Conservation (phyloP, 2,797 vertebrate genomes). For the Champsocephalus esox region DNA sequence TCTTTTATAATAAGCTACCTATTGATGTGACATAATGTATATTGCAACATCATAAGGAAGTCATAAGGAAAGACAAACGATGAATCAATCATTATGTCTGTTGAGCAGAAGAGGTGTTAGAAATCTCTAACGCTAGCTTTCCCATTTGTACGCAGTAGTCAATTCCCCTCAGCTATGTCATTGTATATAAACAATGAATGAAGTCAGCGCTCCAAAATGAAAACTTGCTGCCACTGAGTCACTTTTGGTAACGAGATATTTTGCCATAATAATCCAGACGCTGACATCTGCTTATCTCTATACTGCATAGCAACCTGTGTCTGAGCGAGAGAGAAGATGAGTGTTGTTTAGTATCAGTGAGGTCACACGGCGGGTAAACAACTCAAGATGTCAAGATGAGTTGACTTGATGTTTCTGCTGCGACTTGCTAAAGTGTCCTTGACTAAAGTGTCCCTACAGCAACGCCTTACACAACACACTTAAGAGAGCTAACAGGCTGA, state of each 20-base stretch:
- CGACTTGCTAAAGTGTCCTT: too few relatives aligned
- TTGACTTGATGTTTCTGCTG: too few relatives aligned
- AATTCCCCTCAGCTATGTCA: background rate
- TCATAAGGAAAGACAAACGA: too few relatives aligned
- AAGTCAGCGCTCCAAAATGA: background rate
- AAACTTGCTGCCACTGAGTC: conserved; percentile 23
- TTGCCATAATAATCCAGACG: background rate
- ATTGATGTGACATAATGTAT: background rate
- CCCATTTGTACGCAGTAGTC: background rate
- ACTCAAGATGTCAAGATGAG: background rate
- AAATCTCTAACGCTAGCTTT: background rate
- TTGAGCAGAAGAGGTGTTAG: background rate
- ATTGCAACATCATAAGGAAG: too few relatives aligned
- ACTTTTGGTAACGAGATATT: conserved; percentile 4
- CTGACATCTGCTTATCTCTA: conserved; percentile 37
- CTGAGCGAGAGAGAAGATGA: conserved; percentile 7
- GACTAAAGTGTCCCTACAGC: too few relatives aligned
- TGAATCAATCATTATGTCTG: too few relatives aligned
- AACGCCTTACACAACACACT: background rate
- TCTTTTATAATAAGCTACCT: background rate
- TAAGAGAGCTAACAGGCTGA: background rate
- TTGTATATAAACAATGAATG: background rate
- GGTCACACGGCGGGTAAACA: conserved; percentile 2
- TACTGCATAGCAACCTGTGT: conserved; percentile 22
- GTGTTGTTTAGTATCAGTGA: conserved; percentile 2